phyloP scores from a whole-genome alignment of 2,888 invertebrate species.

The Lysandra coridon region DNA sequence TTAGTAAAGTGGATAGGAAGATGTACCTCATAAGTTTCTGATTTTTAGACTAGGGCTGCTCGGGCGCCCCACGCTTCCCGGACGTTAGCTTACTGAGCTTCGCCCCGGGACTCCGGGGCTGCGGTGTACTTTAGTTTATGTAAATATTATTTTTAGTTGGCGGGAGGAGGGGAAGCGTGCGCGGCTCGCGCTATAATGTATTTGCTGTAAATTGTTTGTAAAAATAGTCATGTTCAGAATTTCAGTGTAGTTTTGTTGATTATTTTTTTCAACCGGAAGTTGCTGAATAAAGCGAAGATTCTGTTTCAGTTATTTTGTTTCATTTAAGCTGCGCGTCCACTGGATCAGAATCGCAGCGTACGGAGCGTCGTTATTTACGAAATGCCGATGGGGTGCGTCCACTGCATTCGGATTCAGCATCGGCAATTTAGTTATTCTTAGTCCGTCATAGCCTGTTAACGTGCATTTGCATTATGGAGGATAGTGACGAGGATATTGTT shows the following conservation, averaged over 20 bases:
- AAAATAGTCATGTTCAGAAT: slow-evolving; percentile 76
- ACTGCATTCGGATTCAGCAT: no score
- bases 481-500: no score
- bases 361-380: no score
- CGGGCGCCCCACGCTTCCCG: slow-evolving; percentile 50
- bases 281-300: slow-evolving; percentile 78
- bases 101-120: slow-evolving; percentile 8
- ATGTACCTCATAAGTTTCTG: slow-evolving; percentile 73
- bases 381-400: no score
- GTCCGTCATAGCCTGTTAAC: no score
- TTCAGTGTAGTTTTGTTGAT: slow-evolving; percentile 77
- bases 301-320: slow-evolving; percentile 69
- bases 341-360: no score
- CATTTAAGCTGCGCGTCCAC: slow-evolving; percentile 46
- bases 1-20: slow-evolving; percentile 75
- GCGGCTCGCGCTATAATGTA: slow-evolving; percentile 49
- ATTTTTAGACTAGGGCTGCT: slow-evolving; percentile 61
- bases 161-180: slow-evolving; percentile 51
- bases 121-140: slow-evolving; percentile 52
- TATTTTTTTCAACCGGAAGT: slow-evolving; percentile 74
- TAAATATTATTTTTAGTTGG: slow-evolving; percentile 63
- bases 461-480: no score
- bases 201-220: slow-evolving; percentile 78
- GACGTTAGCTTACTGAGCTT: slow-evolving; percentile 20
- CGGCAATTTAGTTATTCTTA: no score